A percentile compares a stretch with the other conserved stretches of the same genome.
These are phyloP conservation scores for Leptinotarsa peninsularis DNA, from an alignment of 2,888 invertebrate species.

Conservation along the genomic window DNA sequence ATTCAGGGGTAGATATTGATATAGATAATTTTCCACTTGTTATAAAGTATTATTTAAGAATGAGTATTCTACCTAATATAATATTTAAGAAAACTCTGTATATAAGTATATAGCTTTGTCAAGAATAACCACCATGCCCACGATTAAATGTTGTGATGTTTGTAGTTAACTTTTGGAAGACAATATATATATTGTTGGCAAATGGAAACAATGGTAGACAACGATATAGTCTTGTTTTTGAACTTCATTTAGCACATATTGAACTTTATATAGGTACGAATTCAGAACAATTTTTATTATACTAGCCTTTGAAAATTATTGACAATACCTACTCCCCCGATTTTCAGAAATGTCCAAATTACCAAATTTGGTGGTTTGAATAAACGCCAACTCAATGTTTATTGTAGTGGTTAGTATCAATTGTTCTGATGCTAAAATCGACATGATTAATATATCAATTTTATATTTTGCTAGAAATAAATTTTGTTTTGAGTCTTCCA, in stretches of 20 bases:
- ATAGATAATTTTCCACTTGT: too few relatives aligned
- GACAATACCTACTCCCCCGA: neutral
- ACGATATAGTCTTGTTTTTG: conserved; percentile 51
- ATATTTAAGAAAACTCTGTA: too few relatives aligned
- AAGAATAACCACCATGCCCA: neutral
- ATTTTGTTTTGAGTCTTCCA: conserved; percentile 14
- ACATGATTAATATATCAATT: neutral
- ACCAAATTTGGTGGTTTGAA: too few relatives aligned
- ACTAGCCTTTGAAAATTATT: neutral
- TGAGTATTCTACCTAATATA: too few relatives aligned
- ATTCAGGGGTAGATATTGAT: too few relatives aligned
- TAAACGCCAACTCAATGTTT: too few relatives aligned
- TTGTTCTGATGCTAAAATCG: too few relatives aligned
- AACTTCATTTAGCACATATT: conserved; percentile 29
- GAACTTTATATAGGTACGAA: neutral
- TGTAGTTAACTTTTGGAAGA: conserved; percentile 24
- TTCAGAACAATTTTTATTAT: conserved; percentile 12
- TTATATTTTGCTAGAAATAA: conserved; percentile 11
- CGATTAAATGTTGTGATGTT: conserved; percentile 27
- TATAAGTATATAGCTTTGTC: neutral
- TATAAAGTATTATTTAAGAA: too few relatives aligned
- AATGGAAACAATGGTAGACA: conserved; percentile 43
- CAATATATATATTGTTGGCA: conserved; percentile 34
- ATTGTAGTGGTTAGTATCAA: too few relatives aligned
- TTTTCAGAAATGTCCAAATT: neutral